A percentile compares a stretch with the other conserved stretches of the same genome.
Conservation (phyloP, 1,140 invertebrate species). For the Calosoma granatense region DNA sequence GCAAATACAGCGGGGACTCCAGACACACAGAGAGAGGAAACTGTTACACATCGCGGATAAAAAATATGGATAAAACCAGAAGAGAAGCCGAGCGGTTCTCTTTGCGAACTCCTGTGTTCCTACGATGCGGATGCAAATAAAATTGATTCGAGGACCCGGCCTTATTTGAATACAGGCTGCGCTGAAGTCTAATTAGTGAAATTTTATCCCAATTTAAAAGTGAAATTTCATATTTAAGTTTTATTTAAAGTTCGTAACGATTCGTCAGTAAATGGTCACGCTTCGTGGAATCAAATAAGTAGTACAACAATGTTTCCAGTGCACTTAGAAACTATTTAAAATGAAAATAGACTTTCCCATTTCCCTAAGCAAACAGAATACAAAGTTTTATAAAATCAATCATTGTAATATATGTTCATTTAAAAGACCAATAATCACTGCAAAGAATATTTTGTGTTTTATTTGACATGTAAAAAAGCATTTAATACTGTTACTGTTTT, state of each 20-base stretch:
- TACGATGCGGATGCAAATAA: neutral
- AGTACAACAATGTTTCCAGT: too few species aligned
- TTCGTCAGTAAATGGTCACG: neutral
- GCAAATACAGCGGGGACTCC: neutral
- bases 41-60: neutral
- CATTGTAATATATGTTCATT: too few species aligned
- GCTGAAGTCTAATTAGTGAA: neutral
- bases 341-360: too few species aligned
- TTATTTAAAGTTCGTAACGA: neutral
- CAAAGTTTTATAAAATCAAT: too few species aligned
- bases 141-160: neutral
- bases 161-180: conserved; percentile 1
- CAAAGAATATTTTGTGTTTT: too few species aligned
- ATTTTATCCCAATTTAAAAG: neutral
- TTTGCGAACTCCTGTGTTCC: neutral
- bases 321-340: too few species aligned
- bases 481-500: too few species aligned
- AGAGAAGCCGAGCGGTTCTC: neutral
- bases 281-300: too few species aligned
- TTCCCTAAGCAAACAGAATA: too few species aligned
- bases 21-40: neutral
- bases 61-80: neutral
- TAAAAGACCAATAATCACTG: too few species aligned
- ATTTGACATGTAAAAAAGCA: too few species aligned
- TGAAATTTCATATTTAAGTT: neutral